Percentiles rank a stretch among this genome's conserved stretches.
Conservation (phyloP, 2,113 vertebrate genomes). For the Nasalis larvatus region DNA sequence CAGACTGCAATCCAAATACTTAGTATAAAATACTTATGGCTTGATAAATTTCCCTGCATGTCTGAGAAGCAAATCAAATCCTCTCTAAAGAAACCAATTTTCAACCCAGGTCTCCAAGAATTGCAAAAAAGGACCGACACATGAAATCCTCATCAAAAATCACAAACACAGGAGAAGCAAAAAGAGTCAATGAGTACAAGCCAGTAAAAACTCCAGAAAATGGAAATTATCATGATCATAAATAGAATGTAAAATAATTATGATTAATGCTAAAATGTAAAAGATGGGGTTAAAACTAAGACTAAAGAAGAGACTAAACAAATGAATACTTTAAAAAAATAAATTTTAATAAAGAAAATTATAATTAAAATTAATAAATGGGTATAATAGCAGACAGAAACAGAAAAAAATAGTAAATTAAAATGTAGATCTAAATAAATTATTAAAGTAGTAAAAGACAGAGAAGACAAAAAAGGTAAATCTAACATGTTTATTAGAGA, state of each 20-base stretch:
- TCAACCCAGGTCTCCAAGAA: not conserved
- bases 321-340: not conserved
- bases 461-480: not conserved
- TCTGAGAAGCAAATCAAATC: not conserved
- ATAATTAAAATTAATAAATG: not conserved
- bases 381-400: not conserved
- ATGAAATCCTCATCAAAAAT: not conserved
- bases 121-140: not conserved
- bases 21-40: not conserved
- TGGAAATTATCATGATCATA: not conserved
- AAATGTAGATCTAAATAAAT: not conserved
- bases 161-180: not conserved
- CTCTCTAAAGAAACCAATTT: not conserved
- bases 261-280: not conserved
- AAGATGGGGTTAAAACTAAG: not conserved
- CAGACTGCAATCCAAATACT: not conserved
- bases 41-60: not conserved
- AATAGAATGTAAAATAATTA: not conserved
- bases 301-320: not conserved
- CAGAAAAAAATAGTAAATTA: not conserved
- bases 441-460: not conserved
- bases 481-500: not conserved
- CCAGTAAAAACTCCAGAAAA: not conserved
- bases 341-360: constrained; percentile 18
- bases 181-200: not conserved